These are phyloP conservation scores for Onychorhynchus coronatus DNA, from an alignment of 2,113 vertebrate species.

Conservation along the genomic window DNA sequence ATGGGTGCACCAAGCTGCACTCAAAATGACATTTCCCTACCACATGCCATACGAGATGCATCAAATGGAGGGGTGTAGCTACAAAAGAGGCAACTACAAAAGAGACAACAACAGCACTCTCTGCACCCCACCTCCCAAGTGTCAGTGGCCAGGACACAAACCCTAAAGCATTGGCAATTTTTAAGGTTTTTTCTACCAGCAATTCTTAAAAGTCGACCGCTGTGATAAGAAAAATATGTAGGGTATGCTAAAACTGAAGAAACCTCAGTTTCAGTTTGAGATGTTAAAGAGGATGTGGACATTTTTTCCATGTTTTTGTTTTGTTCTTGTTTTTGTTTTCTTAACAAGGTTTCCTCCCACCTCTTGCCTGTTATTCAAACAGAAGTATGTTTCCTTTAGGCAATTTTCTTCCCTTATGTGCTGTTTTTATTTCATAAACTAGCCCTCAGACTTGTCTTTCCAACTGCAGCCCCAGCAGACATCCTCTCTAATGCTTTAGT, in stretches of 20 bases:
- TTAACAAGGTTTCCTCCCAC: neutral
- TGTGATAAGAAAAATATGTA: neutral
- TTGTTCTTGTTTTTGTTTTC: neutral
- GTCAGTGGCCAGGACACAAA: neutral
- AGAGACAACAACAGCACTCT: neutral
- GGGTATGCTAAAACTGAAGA: neutral
- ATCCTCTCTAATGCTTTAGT: constrained; percentile 19
- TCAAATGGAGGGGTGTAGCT: neutral
- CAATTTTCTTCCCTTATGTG: constrained; percentile 47
- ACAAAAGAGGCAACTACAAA: neutral
- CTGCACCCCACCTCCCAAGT: neutral
- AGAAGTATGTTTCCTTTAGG: constrained; percentile 51
- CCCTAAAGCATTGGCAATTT: neutral
- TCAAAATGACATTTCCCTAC: neutral
- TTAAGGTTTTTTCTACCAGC: neutral
- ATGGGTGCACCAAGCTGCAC: neutral
- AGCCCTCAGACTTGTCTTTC: constrained; percentile 33
- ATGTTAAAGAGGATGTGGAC: neutral
- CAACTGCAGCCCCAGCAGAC: constrained; percentile 35
- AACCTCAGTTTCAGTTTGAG: neutral
- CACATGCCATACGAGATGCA: accelerated
- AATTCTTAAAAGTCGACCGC: neutral
- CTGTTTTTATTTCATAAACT: constrained; percentile 41
- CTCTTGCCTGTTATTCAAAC: neutral
- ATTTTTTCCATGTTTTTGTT: neutral